Evolutionary conservation across 2,797 vertebrate species (phyloP).

Genomic region (Pseudotriccus pelzelni): DNA sequence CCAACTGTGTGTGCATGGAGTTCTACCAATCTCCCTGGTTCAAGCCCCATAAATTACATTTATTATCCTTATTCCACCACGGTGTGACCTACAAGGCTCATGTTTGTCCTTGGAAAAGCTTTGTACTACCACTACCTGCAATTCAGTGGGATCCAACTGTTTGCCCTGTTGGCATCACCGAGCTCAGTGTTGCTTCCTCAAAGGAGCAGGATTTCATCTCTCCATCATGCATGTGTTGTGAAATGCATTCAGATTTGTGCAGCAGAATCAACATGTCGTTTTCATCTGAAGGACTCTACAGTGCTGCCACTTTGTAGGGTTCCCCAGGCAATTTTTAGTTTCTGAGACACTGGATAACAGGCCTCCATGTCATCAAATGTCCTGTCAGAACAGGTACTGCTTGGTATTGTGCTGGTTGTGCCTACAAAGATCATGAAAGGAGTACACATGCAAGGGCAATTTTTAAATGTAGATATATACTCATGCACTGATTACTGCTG

Average conservation of each 20-base stretch:
- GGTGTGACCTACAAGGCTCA: neutral
- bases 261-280: neutral
- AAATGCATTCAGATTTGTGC: neutral
- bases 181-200: neutral
- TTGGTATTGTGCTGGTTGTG: neutral
- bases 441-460: neutral
- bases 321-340: neutral
- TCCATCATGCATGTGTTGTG: rapidly evolving
- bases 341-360: neutral
- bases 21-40: neutral
- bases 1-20: neutral
- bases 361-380: neutral
- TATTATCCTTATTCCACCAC: neutral
- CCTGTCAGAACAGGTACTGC: neutral
- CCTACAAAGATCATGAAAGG: neutral
- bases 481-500: neutral
- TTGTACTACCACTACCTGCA: neutral
- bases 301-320: neutral
- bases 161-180: neutral
- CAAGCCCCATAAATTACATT: neutral
- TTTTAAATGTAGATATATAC: neutral
- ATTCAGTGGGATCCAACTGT: neutral
- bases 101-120: neutral
- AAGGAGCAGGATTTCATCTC: neutral
- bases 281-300: neutral